Evolutionary conservation across 1,140 invertebrate species (phyloP), one percentile per base, ranked within the genome.

Genomic region (Ceratitis capitata): DNA sequence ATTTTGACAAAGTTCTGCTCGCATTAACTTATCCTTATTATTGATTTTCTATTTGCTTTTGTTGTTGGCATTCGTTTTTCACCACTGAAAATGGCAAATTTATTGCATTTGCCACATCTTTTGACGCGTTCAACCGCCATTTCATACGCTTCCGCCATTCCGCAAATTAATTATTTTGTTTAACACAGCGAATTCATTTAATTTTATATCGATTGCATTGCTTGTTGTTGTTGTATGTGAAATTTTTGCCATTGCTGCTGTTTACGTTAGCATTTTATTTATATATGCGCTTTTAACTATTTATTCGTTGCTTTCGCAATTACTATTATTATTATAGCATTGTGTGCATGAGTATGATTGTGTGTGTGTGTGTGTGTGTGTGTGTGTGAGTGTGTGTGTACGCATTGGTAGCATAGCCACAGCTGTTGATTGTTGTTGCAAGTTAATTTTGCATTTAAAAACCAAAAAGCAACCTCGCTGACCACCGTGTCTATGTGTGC

Each of bases 101-200:
- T 78, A 23, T 45, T 78, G 35, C 69, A 42, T 78, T 78, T 78
- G 69, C 69, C 69, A 78, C 69, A 78, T 78, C 45, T 78, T 78
- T 78, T 42, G 19, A 78, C 39, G 39, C 39, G 16, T 32, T 29
- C 61, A 69, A 69, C 61, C 32, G 61, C 61, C 61, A 29, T 35
- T 69, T 35, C 61, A 7, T 35, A 19, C 61, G 61, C 61, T 69
- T 78, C 69, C 69, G 69, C 39, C n/a, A 78, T 42, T 23, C 69
- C 69, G 39, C 69, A 78, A 78, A 78, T 78, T 78, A 78, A 78
- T 78, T 78, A 78, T 78, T 78, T 78, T 78, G 69, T 45, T 78
- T 45, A 78, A 78, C 42, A 47, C 39, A 45, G 39, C 42, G 10
- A 42, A 47, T 78, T 78, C 23, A 78, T 78, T 78, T 78, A 78